Conservation (phyloP, 2,113 vertebrate genomes). For the Climacteris rufus region DNA sequence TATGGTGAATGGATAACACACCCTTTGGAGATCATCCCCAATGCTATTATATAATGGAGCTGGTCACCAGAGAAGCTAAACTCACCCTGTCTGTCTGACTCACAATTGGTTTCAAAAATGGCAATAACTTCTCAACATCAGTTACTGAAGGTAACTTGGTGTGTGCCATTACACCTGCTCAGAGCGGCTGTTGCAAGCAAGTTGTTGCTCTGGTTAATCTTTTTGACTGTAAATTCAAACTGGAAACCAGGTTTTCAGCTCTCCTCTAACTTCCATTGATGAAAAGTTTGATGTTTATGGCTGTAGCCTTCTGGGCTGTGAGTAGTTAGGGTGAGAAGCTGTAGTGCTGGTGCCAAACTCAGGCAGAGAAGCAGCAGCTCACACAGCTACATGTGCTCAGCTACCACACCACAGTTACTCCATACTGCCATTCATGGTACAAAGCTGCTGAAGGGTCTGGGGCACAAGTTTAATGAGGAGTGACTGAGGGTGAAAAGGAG, state of each 20-base stretch:
- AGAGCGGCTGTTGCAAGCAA: background rate
- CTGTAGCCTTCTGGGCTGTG: background rate
- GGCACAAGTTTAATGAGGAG: background rate
- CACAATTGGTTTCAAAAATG: background rate
- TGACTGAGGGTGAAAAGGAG: background rate
- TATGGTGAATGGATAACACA: background rate
- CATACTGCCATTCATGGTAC: background rate
- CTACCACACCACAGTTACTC: background rate
- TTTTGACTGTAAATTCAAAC: background rate
- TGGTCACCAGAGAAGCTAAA: background rate
- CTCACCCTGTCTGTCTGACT: background rate
- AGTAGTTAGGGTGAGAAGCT: accelerated
- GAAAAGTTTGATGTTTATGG: background rate
- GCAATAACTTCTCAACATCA: background rate
- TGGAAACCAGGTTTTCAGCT: background rate
- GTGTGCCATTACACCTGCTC: background rate
- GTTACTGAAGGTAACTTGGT: background rate
- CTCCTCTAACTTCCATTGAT: background rate
- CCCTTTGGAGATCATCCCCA: background rate
- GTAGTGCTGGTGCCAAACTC: background rate
- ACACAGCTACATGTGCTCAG: background rate
- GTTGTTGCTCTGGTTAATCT: background rate
- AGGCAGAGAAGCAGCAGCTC: background rate
- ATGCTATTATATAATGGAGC: background rate
- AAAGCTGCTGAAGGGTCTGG: background rate